phyloP scores from a whole-genome alignment of 2,797 vertebrate species.

The Mionectes olivaceus region DNA sequence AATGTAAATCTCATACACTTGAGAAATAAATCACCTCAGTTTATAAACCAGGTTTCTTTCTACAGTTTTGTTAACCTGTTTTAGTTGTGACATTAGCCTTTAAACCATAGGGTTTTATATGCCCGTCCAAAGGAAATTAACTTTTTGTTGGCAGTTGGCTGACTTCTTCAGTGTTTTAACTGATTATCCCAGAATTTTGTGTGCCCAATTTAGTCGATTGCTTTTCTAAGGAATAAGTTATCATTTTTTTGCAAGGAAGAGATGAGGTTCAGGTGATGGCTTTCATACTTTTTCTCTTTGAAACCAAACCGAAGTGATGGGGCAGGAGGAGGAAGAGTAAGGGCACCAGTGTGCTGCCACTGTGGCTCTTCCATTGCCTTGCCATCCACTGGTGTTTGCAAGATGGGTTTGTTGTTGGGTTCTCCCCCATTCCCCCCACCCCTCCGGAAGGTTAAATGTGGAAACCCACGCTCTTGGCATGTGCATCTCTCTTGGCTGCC shows the following conservation, averaged over 20 bases:
- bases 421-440: too few species aligned
- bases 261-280: neutral
- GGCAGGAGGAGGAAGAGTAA: neutral
- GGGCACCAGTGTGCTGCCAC: fast-evolving
- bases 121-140: neutral
- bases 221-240: neutral
- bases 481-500: neutral
- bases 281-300: neutral
- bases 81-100: neutral
- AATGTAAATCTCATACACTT: neutral
- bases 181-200: neutral
- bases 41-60: neutral
- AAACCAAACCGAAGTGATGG: fast-evolving
- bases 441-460: neutral
- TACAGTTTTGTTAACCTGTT: neutral
- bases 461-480: neutral
- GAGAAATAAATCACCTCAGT: neutral
- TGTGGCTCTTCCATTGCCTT: neutral
- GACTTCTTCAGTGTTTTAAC: neutral
- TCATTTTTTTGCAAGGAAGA: neutral
- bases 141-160: neutral
- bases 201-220: neutral
- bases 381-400: neutral
- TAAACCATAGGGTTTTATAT: neutral
- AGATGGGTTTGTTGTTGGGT: neutral